Percentiles rank a stretch among this genome's conserved stretches.
phyloP scores from a whole-genome alignment of 2,113 vertebrate genomes.

The Psephotus haematonotus region DNA sequence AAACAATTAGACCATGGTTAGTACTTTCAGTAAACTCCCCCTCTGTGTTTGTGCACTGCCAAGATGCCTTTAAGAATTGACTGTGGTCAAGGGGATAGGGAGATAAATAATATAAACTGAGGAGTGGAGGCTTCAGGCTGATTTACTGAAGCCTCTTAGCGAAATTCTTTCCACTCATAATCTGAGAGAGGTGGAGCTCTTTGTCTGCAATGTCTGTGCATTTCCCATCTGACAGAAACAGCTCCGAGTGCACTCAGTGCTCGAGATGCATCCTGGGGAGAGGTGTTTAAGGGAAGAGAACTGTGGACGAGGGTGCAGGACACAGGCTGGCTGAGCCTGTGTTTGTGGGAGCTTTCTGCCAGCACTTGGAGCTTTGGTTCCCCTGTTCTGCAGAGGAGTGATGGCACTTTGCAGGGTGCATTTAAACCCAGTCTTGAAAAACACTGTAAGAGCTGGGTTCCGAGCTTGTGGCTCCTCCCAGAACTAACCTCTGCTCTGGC shows the following conservation, averaged over 20 bases:
- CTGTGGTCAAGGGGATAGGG: slow-evolving; percentile 47
- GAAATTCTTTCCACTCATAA: slow-evolving; percentile 55
- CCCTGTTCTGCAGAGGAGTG: neutral
- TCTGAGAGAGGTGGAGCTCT: slow-evolving; percentile 24
- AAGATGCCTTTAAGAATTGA: slow-evolving; percentile 59
- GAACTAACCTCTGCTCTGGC: neutral
- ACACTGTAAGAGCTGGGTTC: neutral
- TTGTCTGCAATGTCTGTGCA: neutral
- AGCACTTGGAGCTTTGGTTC: neutral
- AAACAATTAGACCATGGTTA: slow-evolving; percentile 55
- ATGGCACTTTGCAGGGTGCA: neutral
- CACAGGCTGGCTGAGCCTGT: neutral
- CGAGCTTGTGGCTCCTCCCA: neutral
- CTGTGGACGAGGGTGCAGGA: neutral
- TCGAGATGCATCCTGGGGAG: neutral
- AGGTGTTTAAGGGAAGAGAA: neutral
- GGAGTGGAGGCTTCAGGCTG: slow-evolving; percentile 16
- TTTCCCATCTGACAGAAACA: neutral
- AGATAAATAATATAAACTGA: slow-evolving; percentile 41
- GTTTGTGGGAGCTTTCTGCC: neutral
- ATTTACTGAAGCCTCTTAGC: slow-evolving; percentile 58
- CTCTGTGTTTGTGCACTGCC: slow-evolving; percentile 30
- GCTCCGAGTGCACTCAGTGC: neutral
- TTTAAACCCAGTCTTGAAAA: neutral
- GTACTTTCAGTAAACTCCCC: slow-evolving; percentile 48